phyloP scores from a whole-genome alignment of 1,140 invertebrate genomes.

The Caligus rogercresseyi region DNA sequence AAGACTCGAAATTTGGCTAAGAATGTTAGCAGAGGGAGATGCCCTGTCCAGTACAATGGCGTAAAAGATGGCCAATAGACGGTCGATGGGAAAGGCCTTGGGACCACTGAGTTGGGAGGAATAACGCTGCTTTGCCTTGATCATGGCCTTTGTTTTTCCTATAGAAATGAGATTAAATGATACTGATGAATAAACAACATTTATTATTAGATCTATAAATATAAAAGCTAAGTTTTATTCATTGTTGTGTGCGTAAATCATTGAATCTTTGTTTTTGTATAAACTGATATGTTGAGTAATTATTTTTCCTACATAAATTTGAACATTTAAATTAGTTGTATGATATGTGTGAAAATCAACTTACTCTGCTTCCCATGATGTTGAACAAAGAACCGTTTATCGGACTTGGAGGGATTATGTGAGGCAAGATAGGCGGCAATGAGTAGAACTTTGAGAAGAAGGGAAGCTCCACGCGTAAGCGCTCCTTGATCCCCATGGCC shows the following conservation, averaged over 20 bases:
- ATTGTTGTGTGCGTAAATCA: too few species aligned
- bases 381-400: constrained; percentile 58
- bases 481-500: not conserved
- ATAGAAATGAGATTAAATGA: not conserved
- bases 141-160: constrained; percentile 4
- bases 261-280: too few species aligned
- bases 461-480: constrained; percentile 49
- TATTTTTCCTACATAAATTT: not conserved
- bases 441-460: constrained; percentile 71
- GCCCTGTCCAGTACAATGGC: constrained; percentile 66
- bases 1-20: constrained; percentile 41
- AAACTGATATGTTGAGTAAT: not conserved
- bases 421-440: constrained; percentile 77
- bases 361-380: constrained; percentile 41
- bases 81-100: constrained; percentile 57
- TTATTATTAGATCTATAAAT: too few species aligned
- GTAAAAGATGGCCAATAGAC: constrained; percentile 77
- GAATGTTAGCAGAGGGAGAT: constrained; percentile 58
- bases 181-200: too few species aligned
- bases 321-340: not conserved
- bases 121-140: constrained; percentile 26
- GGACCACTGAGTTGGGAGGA: constrained; percentile 44
- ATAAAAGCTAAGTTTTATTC: too few species aligned
- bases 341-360: not conserved
- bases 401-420: constrained; percentile 66